These are phyloP conservation scores for Margarornis squamiger DNA, from an alignment of 2,797 vertebrate species.

Conservation along the genomic window DNA sequence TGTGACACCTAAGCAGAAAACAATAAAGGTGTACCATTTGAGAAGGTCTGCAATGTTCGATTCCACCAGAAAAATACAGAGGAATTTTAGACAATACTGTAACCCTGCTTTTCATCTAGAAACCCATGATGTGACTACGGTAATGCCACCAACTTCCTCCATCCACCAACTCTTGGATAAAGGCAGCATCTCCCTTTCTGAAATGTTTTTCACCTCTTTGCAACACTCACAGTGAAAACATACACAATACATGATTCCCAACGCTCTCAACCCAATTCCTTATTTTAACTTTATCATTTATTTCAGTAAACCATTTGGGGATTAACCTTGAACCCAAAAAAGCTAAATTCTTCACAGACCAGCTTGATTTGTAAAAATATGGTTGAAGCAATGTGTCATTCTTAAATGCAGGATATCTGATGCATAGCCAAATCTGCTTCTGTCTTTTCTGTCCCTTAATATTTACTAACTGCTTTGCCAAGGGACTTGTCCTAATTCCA, in stretches of 20 bases:
- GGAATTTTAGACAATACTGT: neutral
- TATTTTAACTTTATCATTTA: conserved; percentile 43
- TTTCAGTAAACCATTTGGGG: conserved; percentile 28
- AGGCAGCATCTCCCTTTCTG: neutral
- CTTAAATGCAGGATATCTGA: neutral
- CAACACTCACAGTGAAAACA: conserved; percentile 10
- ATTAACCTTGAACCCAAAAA: conserved; percentile 38
- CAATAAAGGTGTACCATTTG: neutral
- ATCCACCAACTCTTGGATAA: neutral
- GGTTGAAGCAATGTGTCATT: neutral
- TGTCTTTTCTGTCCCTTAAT: neutral
- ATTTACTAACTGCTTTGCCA: neutral
- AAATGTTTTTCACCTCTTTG: neutral
- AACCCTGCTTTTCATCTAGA: neutral
- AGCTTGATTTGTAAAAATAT: conserved; percentile 11
- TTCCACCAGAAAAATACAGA: neutral
- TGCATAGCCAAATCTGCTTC: neutral
- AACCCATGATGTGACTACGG: neutral
- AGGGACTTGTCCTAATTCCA: neutral
- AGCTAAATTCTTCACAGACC: neutral
- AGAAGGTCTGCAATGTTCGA: neutral
- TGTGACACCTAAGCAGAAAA: neutral
- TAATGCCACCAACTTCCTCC: neutral
- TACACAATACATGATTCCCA: neutral
- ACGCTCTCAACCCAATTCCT: conserved; percentile 25